Percentiles rank a stretch among this genome's conserved stretches.
These are phyloP conservation scores for Leistus spinibarbis DNA, from an alignment of 2,888 invertebrate genomes.

Conservation along the genomic window DNA sequence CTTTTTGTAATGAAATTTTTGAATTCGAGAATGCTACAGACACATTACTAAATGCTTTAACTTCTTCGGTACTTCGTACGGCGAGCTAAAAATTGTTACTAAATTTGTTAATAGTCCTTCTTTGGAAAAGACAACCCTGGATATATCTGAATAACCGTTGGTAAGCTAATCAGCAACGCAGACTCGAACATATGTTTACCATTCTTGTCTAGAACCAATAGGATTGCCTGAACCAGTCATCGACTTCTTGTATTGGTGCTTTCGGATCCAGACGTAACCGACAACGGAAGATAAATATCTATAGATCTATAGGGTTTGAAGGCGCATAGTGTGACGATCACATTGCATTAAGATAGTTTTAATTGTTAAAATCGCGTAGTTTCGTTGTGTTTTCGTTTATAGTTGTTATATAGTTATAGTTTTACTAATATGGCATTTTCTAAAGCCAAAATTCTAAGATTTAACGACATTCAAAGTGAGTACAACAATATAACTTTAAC, in stretches of 20 bases:
- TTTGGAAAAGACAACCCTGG: background rate
- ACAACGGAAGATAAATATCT: too few relatives aligned
- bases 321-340: background rate
- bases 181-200: background rate
- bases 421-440: conserved; percentile 60
- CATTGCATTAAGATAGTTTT: background rate
- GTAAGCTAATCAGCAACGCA: background rate
- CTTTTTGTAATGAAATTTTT: too few relatives aligned
- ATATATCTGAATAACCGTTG: background rate
- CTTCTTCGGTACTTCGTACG: too few relatives aligned
- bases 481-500: conserved; percentile 44
- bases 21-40: too few relatives aligned
- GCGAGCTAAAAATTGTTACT: too few relatives aligned
- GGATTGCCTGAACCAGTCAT: background rate
- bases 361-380: background rate
- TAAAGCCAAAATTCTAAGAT: conserved; percentile 63
- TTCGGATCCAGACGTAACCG: background rate
- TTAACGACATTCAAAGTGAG: conserved; percentile 63
- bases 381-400: background rate
- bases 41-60: too few relatives aligned
- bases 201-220: background rate
- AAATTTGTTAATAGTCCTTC: too few relatives aligned
- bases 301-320: background rate
- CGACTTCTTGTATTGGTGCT: background rate
- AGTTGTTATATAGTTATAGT: conserved; percentile 4